Base-by-base conservation (phyloP, 2,113 vertebrate species). In the Collichthys lucidus region DNA sequence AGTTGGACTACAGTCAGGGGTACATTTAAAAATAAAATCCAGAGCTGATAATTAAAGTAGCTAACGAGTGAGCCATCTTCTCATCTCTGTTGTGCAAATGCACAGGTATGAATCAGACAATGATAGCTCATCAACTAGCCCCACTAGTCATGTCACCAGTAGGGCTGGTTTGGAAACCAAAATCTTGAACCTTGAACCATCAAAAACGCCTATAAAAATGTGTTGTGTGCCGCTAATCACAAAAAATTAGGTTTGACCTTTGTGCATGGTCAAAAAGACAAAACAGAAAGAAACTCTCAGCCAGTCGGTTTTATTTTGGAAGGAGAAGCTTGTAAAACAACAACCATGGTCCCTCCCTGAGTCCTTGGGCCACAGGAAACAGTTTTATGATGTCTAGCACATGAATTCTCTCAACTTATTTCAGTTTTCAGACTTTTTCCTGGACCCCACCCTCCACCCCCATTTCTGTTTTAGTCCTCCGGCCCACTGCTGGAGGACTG, bases 381-480 rank as follows among this genome's bases (percentile, higher is more conserved):
- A 14, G 64, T 88, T 84, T 79, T 77, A 86, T 31, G 64, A 89
- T 82, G 81, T 88, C 78, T 87, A 77, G 75, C 71, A 49, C 82
- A 81, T 80, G 79, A 89, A 85, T 86, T 77, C 76, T 49, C 57
- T 59, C 53, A 49, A 29, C 31, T 24, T 64, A n/a, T 50, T 81
- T 63, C 74, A 65, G 40, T 57, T 79, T 72, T 84, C 40, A 60
- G 44, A 52, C 46, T 22, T 80, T 89, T 86, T 91, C 76, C 70
- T 83, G 29, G 50, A 26, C 16, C 73, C 74, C 61, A 55, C 35
- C 63, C 44, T 35, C 14, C 19, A 0, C 31, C 62, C 20, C 20
- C 22, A 3, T 46, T 56, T 85, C 76, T 84, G 72, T 55, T 77
- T 71, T 72, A 81, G 80, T 83, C 67, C 22, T 79, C 75, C 31